Base-by-base conservation (phyloP, 2,113 vertebrate species). In the Nymphicus hollandicus region DNA sequence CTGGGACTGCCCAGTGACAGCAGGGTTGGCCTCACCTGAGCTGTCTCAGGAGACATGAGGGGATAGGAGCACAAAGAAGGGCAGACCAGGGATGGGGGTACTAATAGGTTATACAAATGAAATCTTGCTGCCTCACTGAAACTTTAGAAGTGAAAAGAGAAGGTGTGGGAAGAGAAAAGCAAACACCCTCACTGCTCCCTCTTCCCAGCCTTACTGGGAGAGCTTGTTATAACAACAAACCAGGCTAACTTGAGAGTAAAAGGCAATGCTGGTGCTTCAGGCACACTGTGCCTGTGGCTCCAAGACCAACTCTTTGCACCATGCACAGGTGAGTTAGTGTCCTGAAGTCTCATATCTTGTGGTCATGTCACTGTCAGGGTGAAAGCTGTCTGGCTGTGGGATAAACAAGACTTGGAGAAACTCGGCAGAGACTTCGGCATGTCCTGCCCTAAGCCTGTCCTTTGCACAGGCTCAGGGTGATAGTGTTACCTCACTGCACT, bases 371-470 rank as follows among this genome's bases (percentile, higher is more conserved):
- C n/a, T 5, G 5, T 24, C n/a, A 76, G 27, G 71, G 27, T 9
- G 43, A 88, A 71, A 6, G 1, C 27, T 71, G 25, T 43, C 69
- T 53, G 5, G 9, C 4, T 53, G 16, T 56, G 41, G 15, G n/a
- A 17, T 16, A 50, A 89, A 50, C 5, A 23, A 35, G 66, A 43
- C 17, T 47, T 56, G 1, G 35, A 19, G 11, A 6, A 86, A 22
- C 29, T 4, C 23, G 27, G 29, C 41, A 79, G 44, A 70, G 20
- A 43, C 33, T 43, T 81, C 61, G 70, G 61, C 27, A 29, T 70
- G 20, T 23, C 8, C 39, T 11, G 7, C 3, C 13, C 6, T 41
- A 0, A 0, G 0, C 29, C 39, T 25, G 11, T 33, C 33, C 14
- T 56, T 46, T 39, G 20, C 55, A 61, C 47, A 69, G 41, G 19